phyloP scores from a whole-genome alignment of 2,113 vertebrate species.

The Pachyramphus minor region DNA sequence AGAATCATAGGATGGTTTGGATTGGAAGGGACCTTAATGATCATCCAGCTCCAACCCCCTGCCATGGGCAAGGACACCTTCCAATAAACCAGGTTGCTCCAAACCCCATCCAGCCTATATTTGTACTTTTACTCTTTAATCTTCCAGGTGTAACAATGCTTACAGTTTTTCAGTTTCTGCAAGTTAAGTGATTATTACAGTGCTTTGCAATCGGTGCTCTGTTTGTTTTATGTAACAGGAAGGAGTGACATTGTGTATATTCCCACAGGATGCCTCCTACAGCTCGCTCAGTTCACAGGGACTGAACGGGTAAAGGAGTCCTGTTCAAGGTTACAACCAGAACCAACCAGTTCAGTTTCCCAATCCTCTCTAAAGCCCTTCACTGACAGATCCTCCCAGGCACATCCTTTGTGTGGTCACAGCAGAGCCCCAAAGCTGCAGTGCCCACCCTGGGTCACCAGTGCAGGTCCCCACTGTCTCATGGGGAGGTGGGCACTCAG shows the following conservation, averaged over 20 bases:
- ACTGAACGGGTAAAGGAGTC: fast-evolving
- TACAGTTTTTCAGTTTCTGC: neutral
- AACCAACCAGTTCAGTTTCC: neutral
- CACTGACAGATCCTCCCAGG: neutral
- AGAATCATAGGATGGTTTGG: neutral
- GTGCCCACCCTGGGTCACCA: fast-evolving
- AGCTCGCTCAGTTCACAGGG: neutral
- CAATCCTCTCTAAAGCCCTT: neutral
- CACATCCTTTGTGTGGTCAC: fast-evolving
- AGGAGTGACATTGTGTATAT: neutral
- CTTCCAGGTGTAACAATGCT: neutral
- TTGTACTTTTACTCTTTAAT: neutral
- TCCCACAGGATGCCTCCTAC: neutral
- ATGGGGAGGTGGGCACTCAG: fast-evolving
- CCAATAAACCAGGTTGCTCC: neutral
- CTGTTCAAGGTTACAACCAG: neutral
- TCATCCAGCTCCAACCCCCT: neutral
- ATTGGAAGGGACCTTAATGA: neutral
- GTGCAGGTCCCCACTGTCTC: fast-evolving
- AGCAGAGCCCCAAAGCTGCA: too few species aligned
- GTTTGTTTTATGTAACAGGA: too few species aligned
- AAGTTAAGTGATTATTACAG: neutral
- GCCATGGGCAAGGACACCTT: neutral
- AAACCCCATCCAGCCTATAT: neutral
- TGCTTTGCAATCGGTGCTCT: fast-evolving